Evolutionary conservation across 92 coral and sea anemone species (phyloP).

Genomic region (Pocillopora meandrina): DNA sequence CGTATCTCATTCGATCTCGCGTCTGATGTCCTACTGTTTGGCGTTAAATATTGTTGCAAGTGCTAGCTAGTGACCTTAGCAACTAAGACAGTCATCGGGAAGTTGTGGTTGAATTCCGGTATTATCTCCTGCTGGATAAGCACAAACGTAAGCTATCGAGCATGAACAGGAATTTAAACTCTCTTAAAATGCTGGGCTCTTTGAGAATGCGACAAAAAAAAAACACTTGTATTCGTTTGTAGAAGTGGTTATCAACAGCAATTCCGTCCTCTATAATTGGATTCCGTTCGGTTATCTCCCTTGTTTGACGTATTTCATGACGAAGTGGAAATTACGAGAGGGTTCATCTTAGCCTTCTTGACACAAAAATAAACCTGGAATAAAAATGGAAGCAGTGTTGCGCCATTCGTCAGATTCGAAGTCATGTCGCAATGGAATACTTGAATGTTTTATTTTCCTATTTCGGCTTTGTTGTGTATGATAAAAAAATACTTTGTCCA

Average conservation of each 20-base stretch:
- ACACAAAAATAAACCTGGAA: background rate
- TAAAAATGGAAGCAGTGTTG: background rate
- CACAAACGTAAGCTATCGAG: background rate
- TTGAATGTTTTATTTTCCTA: too few species aligned
- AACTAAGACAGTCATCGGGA: conserved; percentile 15
- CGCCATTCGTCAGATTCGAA: background rate
- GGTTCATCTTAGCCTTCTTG: background rate
- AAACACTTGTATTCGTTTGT: background rate
- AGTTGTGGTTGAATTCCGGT: conserved; percentile 33
- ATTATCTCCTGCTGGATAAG: conserved; percentile 10
- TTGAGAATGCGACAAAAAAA: background rate
- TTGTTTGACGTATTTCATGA: background rate
- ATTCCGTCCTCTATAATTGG: background rate
- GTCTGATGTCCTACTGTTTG: background rate
- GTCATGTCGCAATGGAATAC: background rate
- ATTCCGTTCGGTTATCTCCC: background rate
- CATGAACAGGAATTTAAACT: conserved; percentile 22
- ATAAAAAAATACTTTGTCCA: too few species aligned
- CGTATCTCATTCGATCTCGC: background rate
- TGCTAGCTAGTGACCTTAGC: background rate
- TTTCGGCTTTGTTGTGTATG: too few species aligned
- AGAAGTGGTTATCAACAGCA: background rate
- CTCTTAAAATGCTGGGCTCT: background rate
- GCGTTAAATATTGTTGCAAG: background rate
- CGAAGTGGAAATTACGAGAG: background rate